Evolutionary conservation across 2,797 vertebrate species (phyloP).

Genomic region (Cirrhinus mrigala): DNA sequence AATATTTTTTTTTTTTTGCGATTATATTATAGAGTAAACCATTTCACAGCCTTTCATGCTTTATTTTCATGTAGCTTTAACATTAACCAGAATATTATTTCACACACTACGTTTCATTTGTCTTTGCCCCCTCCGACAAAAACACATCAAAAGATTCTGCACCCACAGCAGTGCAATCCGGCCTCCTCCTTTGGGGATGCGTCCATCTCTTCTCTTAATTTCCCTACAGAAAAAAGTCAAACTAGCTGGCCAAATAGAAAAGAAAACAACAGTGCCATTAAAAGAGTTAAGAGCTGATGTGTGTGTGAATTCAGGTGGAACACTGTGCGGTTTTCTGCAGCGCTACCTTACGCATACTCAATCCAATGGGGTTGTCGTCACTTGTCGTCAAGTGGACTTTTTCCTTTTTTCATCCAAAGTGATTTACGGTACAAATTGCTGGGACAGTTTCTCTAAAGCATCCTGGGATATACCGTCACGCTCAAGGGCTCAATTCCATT

Average conservation of each 20-base stretch:
- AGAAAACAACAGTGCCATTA: constrained; percentile 80
- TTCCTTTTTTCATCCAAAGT: neutral
- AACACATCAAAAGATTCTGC: constrained; percentile 70
- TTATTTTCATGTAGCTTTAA: constrained; percentile 83
- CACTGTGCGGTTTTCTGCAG: constrained; percentile 71
- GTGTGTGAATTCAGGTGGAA: constrained; percentile 78
- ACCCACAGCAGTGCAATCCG: constrained; percentile 63
- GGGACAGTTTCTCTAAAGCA: neutral
- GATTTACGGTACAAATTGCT: neutral
- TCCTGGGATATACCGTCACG: neutral
- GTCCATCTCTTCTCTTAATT: constrained; percentile 9
- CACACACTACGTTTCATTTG: constrained; percentile 71
- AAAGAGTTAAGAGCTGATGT: constrained; percentile 74
- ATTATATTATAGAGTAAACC: constrained; percentile 87
- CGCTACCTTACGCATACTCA: constrained; percentile 64
- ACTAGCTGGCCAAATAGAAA: constrained; percentile 58
- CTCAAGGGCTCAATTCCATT: constrained; percentile 32
- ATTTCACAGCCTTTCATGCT: constrained; percentile 89
- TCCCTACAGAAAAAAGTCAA: constrained; percentile 71
- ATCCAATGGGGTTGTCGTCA: neutral
- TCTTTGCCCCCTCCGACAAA: constrained; percentile 66
- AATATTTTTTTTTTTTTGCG: constrained; percentile 78
- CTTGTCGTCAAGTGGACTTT: neutral
- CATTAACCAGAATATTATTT: constrained; percentile 80
- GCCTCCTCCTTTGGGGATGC: constrained; percentile 59